These are phyloP conservation scores for Bagarius yarrelli DNA, from an alignment of 2,113 vertebrate species.

Conservation along the genomic window DNA sequence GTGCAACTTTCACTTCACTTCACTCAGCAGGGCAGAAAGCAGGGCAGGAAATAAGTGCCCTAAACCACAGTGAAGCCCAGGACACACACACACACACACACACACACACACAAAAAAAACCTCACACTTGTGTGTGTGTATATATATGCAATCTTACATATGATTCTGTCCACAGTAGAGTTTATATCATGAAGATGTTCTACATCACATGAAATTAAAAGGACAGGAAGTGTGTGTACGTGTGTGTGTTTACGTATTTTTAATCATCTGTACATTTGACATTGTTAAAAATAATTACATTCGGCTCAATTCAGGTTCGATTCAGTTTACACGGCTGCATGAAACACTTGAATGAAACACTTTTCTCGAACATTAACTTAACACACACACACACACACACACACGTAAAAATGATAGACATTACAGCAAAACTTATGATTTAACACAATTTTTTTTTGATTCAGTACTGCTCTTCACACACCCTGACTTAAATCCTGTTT, in stretches of 20 bases:
- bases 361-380: not conserved
- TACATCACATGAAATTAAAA: slow-evolving; percentile 11
- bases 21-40: slow-evolving; percentile 77
- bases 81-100: slow-evolving; percentile 34
- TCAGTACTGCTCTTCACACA: not conserved
- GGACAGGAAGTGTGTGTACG: slow-evolving; percentile 28
- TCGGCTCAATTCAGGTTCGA: slow-evolving; percentile 49
- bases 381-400: not conserved
- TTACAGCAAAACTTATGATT: not conserved
- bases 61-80: slow-evolving; percentile 77
- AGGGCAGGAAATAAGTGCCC: slow-evolving; percentile 70
- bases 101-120: slow-evolving; percentile 17
- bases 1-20: slow-evolving; percentile 79
- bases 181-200: slow-evolving; percentile 19
- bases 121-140: not conserved
- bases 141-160: not conserved
- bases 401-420: not conserved
- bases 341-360: not conserved
- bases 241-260: slow-evolving; percentile 9
- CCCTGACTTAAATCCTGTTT: not conserved
- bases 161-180: slow-evolving; percentile 23
- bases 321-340: not conserved
- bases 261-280: slow-evolving; percentile 46
- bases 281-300: slow-evolving; percentile 50
- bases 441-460: not conserved